Conservation (phyloP, 2,113 vertebrate species). For the Pygathrix nemaeus region DNA sequence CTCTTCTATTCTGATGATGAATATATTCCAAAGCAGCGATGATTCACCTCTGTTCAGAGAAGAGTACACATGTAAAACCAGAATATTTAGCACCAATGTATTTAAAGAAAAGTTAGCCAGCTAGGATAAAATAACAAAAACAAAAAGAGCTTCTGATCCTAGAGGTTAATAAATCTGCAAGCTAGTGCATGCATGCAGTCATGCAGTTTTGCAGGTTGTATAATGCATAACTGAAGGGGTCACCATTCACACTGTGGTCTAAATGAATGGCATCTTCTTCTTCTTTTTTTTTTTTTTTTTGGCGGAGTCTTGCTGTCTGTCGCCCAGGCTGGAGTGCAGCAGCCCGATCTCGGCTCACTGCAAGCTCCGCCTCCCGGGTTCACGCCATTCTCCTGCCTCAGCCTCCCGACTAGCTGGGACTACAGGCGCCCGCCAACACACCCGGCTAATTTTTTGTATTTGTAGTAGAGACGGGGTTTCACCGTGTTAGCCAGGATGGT, state of each 20-base stretch:
- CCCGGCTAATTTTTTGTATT: too few species aligned
- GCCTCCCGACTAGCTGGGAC: too few species aligned
- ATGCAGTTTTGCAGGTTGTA: neutral
- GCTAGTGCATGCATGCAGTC: accelerated
- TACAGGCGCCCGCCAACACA: too few species aligned
- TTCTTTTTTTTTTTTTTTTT: too few species aligned
- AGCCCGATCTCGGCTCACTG: too few species aligned
- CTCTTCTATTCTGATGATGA: neutral
- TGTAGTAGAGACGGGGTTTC: too few species aligned
- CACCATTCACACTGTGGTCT: neutral
- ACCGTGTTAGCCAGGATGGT: too few species aligned
- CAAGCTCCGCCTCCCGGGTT: too few species aligned
- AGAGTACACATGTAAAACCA: neutral
- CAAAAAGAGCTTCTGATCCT: neutral
- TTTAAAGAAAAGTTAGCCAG: neutral
- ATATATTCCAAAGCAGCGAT: neutral
- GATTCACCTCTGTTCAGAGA: neutral
- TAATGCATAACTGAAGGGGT: accelerated
- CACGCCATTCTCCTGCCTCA: too few species aligned
- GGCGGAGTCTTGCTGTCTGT: too few species aligned
- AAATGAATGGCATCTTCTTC: neutral
- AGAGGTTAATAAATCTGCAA: neutral
- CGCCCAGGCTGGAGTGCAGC: too few species aligned
- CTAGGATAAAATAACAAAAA: neutral
- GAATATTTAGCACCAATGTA: neutral